Conservation (phyloP, 2,888 invertebrate species). For the Ceriagrion tenellum region DNA sequence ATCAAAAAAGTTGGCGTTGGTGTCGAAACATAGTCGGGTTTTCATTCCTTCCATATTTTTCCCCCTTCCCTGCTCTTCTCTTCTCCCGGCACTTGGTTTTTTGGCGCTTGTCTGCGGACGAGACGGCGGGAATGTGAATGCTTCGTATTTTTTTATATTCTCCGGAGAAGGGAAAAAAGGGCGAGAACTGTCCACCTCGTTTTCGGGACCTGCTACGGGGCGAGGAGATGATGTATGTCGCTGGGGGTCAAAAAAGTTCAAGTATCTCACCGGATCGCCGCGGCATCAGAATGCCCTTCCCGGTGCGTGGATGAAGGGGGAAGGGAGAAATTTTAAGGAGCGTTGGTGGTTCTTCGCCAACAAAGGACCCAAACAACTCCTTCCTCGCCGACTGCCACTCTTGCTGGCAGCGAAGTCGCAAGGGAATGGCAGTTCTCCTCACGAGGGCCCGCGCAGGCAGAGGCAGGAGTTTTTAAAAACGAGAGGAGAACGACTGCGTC, state of each 20-base stretch:
- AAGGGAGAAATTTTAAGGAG: not conserved
- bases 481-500: not conserved
- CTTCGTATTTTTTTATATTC: not conserved
- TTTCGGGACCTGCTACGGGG: constrained; percentile 25
- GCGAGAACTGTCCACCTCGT: constrained; percentile 50
- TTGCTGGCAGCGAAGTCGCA: not conserved
- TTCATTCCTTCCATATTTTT: not conserved
- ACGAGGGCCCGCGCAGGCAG: not conserved
- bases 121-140: not conserved
- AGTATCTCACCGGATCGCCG: constrained; percentile 43
- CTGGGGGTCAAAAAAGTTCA: constrained; percentile 55
- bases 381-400: not conserved
- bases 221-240: constrained; percentile 56
- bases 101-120: constrained; percentile 15
- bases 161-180: not conserved
- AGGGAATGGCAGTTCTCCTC: not conserved
- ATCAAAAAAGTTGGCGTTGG: constrained; percentile 65
- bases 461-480: not conserved
- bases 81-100: not conserved
- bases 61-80: not conserved
- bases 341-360: constrained; percentile 20
- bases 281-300: constrained; percentile 29
- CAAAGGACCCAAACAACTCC: constrained; percentile 24
- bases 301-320: not conserved
- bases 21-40: constrained; percentile 62